Conservation (phyloP, 2,113 vertebrate genomes). For the Dryoscopus gambensis region DNA sequence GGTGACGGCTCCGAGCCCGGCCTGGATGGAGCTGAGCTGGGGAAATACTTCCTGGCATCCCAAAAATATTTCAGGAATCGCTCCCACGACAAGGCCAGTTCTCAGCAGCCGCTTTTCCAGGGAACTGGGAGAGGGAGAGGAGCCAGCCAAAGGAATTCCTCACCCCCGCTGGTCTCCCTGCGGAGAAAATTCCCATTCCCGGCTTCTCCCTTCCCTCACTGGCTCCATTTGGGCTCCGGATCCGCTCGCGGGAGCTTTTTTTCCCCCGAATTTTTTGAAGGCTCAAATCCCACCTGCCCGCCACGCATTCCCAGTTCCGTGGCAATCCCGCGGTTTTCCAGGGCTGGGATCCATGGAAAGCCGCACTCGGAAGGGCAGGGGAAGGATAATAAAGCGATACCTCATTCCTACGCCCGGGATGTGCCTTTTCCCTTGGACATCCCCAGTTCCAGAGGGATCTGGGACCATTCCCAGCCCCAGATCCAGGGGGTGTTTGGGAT, state of each 20-base stretch:
- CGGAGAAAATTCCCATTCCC: background rate
- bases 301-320: accelerated
- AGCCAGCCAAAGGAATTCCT: background rate
- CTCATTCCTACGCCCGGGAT: accelerated
- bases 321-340: background rate
- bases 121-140: background rate
- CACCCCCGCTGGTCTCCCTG: accelerated
- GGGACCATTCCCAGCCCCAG: accelerated
- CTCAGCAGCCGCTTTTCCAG: background rate
- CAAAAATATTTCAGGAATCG: background rate
- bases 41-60: background rate
- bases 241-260: background rate
- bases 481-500: background rate
- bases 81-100: background rate
- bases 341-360: background rate
- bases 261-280: accelerated
- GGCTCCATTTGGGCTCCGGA: accelerated
- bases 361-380: accelerated
- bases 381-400: background rate
- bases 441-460: accelerated
- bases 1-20: background rate
- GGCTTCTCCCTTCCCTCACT: background rate
- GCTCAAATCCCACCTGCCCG: background rate
- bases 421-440: background rate
- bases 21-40: background rate